Evolutionary conservation across 1,140 invertebrate genomes (phyloP).

Genomic region (Papilio xuthus): DNA sequence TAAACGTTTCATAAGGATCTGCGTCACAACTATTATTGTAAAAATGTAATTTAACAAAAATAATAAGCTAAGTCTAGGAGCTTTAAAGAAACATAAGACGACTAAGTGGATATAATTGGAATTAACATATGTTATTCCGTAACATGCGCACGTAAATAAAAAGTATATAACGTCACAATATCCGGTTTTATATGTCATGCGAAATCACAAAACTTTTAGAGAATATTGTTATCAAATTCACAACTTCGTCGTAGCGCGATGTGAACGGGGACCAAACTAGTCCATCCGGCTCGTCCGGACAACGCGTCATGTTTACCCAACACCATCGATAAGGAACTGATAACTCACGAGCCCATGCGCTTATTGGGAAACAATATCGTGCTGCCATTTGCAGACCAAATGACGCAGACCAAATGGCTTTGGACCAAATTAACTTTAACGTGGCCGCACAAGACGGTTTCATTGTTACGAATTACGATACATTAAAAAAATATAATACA

Average conservation of each 20-base stretch:
- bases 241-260: background rate
- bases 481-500: constrained; percentile 1
- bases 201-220: background rate
- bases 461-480: background rate
- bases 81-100: background rate
- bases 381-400: constrained; percentile 35
- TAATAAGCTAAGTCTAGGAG: background rate
- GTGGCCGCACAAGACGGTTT: constrained; percentile 9
- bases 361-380: constrained; percentile 37
- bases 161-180: background rate
- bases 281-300: constrained; percentile 9
- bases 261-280: constrained; percentile 11
- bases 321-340: constrained; percentile 40
- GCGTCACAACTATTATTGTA: background rate
- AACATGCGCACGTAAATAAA: background rate
- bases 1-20: background rate
- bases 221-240: background rate
- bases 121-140: background rate
- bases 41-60: background rate
- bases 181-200: background rate
- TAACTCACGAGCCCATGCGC: constrained; percentile 37
- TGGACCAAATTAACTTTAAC: constrained; percentile 29
- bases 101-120: background rate
- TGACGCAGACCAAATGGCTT: constrained; percentile 33
- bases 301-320: constrained; percentile 24